Evolutionary conservation across 2,888 invertebrate genomes (phyloP).

Genomic region (Epicampocera succincta): DNA sequence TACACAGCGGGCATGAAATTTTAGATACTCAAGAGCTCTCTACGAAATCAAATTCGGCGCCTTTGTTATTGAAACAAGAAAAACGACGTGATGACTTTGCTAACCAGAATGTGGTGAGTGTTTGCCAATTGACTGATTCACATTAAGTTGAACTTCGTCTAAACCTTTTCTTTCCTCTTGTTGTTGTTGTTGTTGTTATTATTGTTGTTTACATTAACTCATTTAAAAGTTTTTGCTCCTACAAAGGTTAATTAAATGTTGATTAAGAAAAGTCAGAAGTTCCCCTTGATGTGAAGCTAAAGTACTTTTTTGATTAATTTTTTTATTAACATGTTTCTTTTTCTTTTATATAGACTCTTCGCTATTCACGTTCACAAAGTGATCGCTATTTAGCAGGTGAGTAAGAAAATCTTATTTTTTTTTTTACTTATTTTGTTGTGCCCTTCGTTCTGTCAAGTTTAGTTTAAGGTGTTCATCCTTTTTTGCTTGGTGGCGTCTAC

Average conservation of each 20-base stretch:
- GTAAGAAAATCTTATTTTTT: slow-evolving; percentile 69
- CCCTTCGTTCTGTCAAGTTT: slow-evolving; percentile 49
- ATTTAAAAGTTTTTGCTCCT: not conserved
- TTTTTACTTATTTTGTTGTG: slow-evolving; percentile 9
- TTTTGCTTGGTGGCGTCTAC: slow-evolving; percentile 57
- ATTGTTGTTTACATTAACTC: too few relatives aligned
- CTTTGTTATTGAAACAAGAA: slow-evolving; percentile 80
- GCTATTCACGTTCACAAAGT: slow-evolving; percentile 82
- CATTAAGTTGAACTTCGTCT: slow-evolving; percentile 38
- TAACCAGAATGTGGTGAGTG: slow-evolving; percentile 80
- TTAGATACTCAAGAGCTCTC: slow-evolving; percentile 80
- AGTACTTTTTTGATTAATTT: slow-evolving; percentile 48
- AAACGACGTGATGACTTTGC: slow-evolving; percentile 79
- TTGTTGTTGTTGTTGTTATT: too few relatives aligned
- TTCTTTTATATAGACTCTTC: slow-evolving; percentile 77
- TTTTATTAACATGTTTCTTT: slow-evolving; percentile 57
- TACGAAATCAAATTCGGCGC: slow-evolving; percentile 81
- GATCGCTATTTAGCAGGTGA: slow-evolving; percentile 82
- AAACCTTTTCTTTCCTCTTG: slow-evolving; percentile 8
- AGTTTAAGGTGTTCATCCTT: slow-evolving; percentile 23
- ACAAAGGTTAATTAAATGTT: slow-evolving; percentile 68
- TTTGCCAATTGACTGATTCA: slow-evolving; percentile 29
- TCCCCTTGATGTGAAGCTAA: slow-evolving; percentile 34
- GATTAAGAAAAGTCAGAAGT: slow-evolving; percentile 74
- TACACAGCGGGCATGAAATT: slow-evolving; percentile 80